Evolutionary conservation across 2,888 invertebrate species (phyloP).

Genomic region (Drosophila tripunctata): DNA sequence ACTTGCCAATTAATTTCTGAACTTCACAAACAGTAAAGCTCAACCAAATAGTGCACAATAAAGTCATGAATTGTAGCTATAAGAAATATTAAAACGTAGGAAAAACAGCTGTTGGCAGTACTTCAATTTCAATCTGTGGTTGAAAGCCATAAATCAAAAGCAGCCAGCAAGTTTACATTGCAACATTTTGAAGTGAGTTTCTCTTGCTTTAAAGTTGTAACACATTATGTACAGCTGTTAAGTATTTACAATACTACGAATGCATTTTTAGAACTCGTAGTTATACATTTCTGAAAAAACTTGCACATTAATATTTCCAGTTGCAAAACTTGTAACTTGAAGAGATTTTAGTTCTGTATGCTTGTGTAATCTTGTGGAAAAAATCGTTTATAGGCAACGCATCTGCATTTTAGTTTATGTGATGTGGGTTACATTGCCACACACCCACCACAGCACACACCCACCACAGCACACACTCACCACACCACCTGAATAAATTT

Average conservation of each 20-base stretch:
- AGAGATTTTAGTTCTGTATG: not conserved
- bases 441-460: too few relatives aligned
- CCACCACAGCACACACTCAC: too few relatives aligned
- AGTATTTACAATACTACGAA: too few relatives aligned
- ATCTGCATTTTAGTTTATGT: not conserved
- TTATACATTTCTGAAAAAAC: not conserved
- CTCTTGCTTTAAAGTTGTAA: not conserved
- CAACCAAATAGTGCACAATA: conserved; percentile 37
- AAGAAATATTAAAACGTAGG: conserved; percentile 11
- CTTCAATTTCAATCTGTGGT: conserved; percentile 49
- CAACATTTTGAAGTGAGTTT: not conserved
- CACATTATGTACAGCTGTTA: too few relatives aligned
- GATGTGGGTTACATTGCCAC: not conserved
- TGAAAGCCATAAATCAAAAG: conserved; percentile 10
- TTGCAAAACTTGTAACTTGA: not conserved
- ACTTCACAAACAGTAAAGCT: conserved; percentile 6
- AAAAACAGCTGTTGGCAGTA: conserved; percentile 28
- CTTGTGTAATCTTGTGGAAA: conserved; percentile 12
- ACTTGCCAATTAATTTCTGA: conserved; percentile 28
- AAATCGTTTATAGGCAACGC: conserved; percentile 5
- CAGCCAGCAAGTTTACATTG: not conserved
- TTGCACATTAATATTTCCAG: not conserved
- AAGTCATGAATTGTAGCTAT: conserved; percentile 29
- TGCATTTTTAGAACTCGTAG: too few relatives aligned
- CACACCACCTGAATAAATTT: conserved; percentile 4